Base-by-base conservation (phyloP, 92 coral and sea anemone species). In the Porites evermanni region DNA sequence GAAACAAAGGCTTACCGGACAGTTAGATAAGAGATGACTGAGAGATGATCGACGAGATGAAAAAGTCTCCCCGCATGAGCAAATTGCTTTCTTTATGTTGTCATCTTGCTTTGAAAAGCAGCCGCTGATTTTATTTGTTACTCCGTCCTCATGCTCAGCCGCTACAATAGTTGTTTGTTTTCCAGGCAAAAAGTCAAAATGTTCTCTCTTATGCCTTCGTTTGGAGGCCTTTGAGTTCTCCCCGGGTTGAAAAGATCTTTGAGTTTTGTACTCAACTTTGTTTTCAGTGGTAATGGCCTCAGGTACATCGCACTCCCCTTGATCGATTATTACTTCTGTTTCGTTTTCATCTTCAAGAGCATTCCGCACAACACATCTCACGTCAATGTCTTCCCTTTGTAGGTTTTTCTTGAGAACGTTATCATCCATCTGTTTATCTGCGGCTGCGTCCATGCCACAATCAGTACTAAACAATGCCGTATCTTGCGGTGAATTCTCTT, bases 1-100 rank as follows among this genome's bases (percentile, higher is more conserved):
- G 23, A 80, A 80, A 53, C 85, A 67, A 17, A 80, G 76, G 12
- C 85, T 80, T 10, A 80, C 76, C 26, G 76, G 85, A 16, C 85
- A 80, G 32, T 6, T 67, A 53, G 44, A 14, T 53, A 80, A 52
- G 2, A 80, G 74, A 10, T 80, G 85, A 12, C 65, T 53, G 12
- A 80, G 9, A 11, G 85, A 53, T 70, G 12, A 80, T 67, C 10
- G 44, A 7, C 85, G 67, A 69, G 76, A 68, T 65, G 14, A 23
- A 20, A 80, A 80, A 68, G 29, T 38, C 32, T 24, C 66, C 17
- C 85, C 85, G 54, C 76, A 80, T 32, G 85, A 68, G 68, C 85
- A 80, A 70, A 53, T 24, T 38, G 67, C 76, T 80, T 26, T 26
- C 59, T 68, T 69, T 18, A 6, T 53, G 53, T 18, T 20, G 17